phyloP scores from a whole-genome alignment of 30 jellyfish, hydroid and myxozoan genomes.

The Aurelia sp. region DNA sequence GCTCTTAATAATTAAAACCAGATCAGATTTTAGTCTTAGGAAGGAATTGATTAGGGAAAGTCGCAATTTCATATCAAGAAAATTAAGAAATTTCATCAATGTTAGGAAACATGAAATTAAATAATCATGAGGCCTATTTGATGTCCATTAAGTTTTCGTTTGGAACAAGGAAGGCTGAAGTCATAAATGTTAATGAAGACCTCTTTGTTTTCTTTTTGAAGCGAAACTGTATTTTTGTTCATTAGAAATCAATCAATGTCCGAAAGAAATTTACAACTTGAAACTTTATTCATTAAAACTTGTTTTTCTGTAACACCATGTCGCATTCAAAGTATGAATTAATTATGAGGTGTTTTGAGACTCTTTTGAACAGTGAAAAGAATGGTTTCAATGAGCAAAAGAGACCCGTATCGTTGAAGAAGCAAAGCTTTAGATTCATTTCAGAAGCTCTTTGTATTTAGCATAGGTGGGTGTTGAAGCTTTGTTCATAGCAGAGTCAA shows the following conservation, averaged over 20 bases:
- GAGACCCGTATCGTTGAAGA: background rate
- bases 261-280: constrained; percentile 3
- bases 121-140: constrained; percentile 25
- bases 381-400: background rate
- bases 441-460: too few relatives aligned
- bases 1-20: constrained; percentile 12
- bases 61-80: constrained; percentile 60
- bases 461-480: too few relatives aligned
- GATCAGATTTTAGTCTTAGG: constrained; percentile 45
- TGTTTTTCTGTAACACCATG: constrained; percentile 10
- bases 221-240: constrained; percentile 1
- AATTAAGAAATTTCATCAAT: constrained; percentile 1
- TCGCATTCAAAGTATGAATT: constrained; percentile 1
- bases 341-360: background rate
- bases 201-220: background rate
- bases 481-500: too few relatives aligned
- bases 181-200: background rate
- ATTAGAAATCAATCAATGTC: background rate
- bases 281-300: constrained; percentile 1
- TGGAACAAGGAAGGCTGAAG: background rate
- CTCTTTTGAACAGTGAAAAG: background rate
- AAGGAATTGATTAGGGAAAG: constrained; percentile 19
- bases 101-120: constrained; percentile 16
- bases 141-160: constrained; percentile 1
- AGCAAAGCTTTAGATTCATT: too few relatives aligned